phyloP scores from a whole-genome alignment of 2,113 vertebrate genomes.

The Pycnonotus jocosus region DNA sequence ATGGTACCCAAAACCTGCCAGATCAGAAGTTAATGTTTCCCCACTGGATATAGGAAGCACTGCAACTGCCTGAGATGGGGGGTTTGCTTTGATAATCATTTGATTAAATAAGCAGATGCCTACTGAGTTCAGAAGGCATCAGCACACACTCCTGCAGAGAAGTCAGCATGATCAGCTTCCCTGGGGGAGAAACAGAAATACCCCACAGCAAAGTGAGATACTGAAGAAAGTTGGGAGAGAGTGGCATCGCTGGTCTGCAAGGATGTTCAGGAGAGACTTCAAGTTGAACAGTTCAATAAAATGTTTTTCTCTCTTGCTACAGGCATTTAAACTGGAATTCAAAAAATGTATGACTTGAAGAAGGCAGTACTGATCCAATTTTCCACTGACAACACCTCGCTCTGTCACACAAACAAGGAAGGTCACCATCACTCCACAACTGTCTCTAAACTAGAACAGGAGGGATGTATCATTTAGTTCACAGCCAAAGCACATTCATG shows the following conservation, averaged over 20 bases:
- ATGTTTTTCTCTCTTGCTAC: background rate
- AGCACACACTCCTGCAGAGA: background rate
- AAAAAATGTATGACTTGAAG: background rate
- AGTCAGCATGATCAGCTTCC: background rate
- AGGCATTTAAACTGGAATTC: background rate
- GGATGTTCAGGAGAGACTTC: background rate
- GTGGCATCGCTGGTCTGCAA: background rate
- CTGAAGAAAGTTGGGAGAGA: background rate
- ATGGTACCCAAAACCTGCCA: background rate
- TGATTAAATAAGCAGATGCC: conserved; percentile 17
- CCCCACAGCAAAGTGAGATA: accelerated
- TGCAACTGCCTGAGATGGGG: background rate
- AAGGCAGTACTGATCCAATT: background rate
- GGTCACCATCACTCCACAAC: background rate
- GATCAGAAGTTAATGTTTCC: background rate
- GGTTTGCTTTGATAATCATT: background rate
- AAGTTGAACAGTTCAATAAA: background rate
- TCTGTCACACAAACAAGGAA: background rate
- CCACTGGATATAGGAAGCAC: background rate
- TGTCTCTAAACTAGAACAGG: background rate
- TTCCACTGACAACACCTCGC: background rate
- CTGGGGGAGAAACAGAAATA: background rate
- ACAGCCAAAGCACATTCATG: background rate
- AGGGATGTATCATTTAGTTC: background rate
- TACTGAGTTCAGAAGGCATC: background rate